Evolutionary conservation across 1,140 invertebrate genomes (phyloP), one percentile per base, ranked within the genome.

Genomic region (Lethrus apterus): DNA sequence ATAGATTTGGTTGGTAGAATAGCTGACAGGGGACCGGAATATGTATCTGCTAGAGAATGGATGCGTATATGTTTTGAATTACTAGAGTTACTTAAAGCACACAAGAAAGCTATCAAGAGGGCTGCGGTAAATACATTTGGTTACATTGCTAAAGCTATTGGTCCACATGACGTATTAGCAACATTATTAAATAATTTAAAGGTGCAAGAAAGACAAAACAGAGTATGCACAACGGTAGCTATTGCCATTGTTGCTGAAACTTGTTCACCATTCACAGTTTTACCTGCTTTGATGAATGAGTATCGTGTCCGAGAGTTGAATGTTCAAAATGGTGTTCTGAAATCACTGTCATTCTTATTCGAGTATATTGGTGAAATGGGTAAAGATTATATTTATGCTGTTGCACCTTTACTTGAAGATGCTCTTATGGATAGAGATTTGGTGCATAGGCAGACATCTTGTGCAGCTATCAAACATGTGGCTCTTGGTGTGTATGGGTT

Each of bases 341-440:
- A 99, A 66, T 98, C 95, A 1, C 70, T 99, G 1, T 96, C 93
- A 0, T 99, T 99, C 70, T 78, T 99, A 54, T 99, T 99, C 66
- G 96, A 99, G 68, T 99, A 99, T 58, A 99, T 99, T 59, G 97
- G 97, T 3, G 97, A 99, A 73, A 99, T 99, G 97, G 95, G 94
- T 4, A 99, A 99, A 72, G 97, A 99, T 76, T 99, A 99, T 61
- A 98, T 99, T 56, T 99, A 99, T 64, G 95, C 97, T 5, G 93
- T 99, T 1, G 93, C 93, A 34, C 93, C 97, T 0, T 71, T 99
- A n/a, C 70, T 99, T 2, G 94, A 99, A 74, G 97, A 99, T 73
- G 97, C 97, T 9, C 76, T 99, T 0, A 99, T 99, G 94, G 96
- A 99, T 68, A 83, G 95, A 59, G 97, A 99, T 76, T 74, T 99